Evolutionary conservation across 2,797 vertebrate genomes (phyloP).

Genomic region (Neoniphon sammara): DNA sequence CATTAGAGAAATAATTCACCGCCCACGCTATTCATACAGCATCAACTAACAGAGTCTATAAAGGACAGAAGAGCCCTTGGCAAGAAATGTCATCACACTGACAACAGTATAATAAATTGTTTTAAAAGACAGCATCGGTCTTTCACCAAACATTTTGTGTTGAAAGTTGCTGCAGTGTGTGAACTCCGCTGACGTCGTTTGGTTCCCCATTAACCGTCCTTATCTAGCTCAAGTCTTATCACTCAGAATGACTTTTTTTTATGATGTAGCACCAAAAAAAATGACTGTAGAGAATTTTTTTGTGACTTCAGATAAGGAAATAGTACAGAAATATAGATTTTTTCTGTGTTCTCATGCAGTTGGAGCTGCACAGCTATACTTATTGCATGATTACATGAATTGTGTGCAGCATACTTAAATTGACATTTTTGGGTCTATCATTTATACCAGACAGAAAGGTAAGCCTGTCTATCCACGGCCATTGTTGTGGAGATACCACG

Average conservation of each 20-base stretch:
- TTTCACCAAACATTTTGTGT: background rate
- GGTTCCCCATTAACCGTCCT: background rate
- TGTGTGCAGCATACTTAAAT: slow-evolving; percentile 5
- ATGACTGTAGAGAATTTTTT: background rate
- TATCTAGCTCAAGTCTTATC: background rate
- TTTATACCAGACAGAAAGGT: background rate
- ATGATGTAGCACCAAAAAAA: background rate
- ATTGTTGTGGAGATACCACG: background rate
- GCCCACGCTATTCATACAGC: background rate
- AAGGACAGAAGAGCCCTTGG: background rate
- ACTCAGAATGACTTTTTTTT: background rate
- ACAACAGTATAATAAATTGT: background rate
- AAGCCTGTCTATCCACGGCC: background rate
- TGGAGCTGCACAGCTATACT: background rate
- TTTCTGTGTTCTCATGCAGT: background rate
- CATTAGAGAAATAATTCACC: slow-evolving; percentile 8
- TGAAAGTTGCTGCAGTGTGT: background rate
- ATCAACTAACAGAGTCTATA: background rate
- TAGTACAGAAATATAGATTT: background rate
- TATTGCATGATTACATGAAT: background rate
- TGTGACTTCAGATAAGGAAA: background rate
- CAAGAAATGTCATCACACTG: background rate
- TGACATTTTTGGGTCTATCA: background rate
- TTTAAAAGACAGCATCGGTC: background rate
- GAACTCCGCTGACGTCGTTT: slow-evolving; percentile 1